A percentile compares a stretch with the other conserved stretches of the same genome.
Conservation (phyloP, 2,113 vertebrate genomes). For the Larimichthys crocea region DNA sequence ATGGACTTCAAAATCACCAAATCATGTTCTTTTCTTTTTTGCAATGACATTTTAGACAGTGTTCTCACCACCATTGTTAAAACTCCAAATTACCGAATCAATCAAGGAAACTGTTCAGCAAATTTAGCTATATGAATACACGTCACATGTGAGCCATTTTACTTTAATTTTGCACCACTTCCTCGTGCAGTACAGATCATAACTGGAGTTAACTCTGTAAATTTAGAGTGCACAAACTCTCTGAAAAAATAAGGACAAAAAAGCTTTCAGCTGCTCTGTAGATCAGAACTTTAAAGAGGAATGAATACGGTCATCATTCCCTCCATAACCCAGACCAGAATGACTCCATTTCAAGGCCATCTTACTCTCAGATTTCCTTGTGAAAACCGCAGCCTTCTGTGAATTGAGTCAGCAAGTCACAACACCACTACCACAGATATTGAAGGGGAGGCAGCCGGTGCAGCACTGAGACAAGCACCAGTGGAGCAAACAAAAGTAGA, state of each 20-base stretch:
- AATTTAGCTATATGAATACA: not conserved
- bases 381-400: constrained; percentile 38
- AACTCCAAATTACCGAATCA: not conserved
- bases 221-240: not conserved
- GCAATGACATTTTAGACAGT: not conserved
- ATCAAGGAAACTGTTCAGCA: not conserved
- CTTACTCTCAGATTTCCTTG: constrained; percentile 20
- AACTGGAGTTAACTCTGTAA: not conserved
- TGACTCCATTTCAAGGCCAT: constrained; percentile 46
- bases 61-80: not conserved
- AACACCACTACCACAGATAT: constrained; percentile 4
- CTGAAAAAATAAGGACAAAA: not conserved
- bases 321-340: constrained; percentile 9
- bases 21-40: not conserved
- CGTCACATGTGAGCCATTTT: not conserved
- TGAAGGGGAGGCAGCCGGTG: constrained; percentile 19
- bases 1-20: not conserved
- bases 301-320: constrained; percentile 23
- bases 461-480: not conserved
- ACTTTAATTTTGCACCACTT: not conserved
- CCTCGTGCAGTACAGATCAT: not conserved
- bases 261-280: constrained; percentile 11
- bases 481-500: constrained; percentile 40
- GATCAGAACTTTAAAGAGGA: constrained; percentile 18
- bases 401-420: constrained; percentile 31